These are phyloP conservation scores for Carapus acus DNA, from an alignment of 2,797 vertebrate genomes.

Conservation along the genomic window DNA sequence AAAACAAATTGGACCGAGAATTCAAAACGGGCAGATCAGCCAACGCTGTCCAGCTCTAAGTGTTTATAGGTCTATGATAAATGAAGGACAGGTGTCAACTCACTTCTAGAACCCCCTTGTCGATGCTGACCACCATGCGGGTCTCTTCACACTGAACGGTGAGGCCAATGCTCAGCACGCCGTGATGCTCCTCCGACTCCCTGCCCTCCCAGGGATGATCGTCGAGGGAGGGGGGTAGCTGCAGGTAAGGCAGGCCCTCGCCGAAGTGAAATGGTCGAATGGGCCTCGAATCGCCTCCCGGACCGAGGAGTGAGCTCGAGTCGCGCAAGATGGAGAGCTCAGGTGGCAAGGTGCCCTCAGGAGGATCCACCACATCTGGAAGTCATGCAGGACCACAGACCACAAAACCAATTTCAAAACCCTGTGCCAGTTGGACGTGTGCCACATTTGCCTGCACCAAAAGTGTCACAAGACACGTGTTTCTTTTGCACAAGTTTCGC, in stretches of 20 bases:
- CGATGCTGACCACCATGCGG: conserved; percentile 83
- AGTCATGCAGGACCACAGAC: conserved; percentile 17
- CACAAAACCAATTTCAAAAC: conserved; percentile 27
- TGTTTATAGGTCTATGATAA: not conserved
- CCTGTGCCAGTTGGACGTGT: conserved; percentile 17
- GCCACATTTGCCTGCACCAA: not conserved
- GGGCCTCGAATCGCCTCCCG: conserved; percentile 48
- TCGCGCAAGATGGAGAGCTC: conserved; percentile 76
- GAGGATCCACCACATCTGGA: conserved; percentile 60
- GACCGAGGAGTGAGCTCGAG: conserved; percentile 51
- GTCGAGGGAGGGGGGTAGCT: conserved; percentile 15
- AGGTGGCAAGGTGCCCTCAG: conserved; percentile 70
- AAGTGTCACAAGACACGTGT: not conserved
- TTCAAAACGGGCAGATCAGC: too few species aligned
- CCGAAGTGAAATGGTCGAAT: conserved; percentile 64
- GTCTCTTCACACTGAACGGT: conserved; percentile 83
- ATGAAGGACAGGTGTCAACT: conserved; percentile 21
- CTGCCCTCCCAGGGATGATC: conserved; percentile 46
- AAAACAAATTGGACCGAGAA: too few species aligned
- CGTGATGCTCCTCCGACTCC: conserved; percentile 77
- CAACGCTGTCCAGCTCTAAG: not conserved
- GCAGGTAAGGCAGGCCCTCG: conserved; percentile 37
- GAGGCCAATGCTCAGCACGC: conserved; percentile 67
- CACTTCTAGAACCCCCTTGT: conserved; percentile 87
- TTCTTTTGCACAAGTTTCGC: not conserved